Percentiles rank a stretch among this genome's conserved stretches.
Conservation (phyloP, 92 coral and sea anemone genomes). For the Montipora capitata region DNA sequence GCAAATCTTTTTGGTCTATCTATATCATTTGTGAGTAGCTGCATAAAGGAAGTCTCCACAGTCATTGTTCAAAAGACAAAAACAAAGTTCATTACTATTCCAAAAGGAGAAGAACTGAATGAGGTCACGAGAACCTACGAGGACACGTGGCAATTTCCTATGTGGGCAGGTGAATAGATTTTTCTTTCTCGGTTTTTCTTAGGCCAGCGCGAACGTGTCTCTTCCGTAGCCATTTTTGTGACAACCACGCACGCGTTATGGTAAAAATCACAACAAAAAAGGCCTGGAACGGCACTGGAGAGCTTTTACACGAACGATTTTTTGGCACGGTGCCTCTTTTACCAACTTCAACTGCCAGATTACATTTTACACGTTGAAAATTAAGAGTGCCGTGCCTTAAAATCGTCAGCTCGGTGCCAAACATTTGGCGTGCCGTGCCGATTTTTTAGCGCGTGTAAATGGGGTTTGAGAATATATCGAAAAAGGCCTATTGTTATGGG, state of each 20-base stretch:
- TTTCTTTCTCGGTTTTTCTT: not conserved
- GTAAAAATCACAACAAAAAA: no score
- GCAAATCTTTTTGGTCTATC: constrained; percentile 73
- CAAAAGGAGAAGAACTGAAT: constrained; percentile 23
- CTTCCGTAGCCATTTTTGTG: no score
- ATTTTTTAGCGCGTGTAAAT: no score
- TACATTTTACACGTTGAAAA: not conserved
- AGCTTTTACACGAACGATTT: not conserved
- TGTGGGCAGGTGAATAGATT: constrained; percentile 16
- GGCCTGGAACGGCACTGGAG: not conserved
- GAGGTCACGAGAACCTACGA: constrained; percentile 30
- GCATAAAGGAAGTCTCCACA: constrained; percentile 57
- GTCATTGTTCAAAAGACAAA: constrained; percentile 25
- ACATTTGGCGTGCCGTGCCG: no score
- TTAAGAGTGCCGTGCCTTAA: no score
- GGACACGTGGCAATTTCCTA: constrained; percentile 58
- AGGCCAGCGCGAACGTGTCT: not conserved
- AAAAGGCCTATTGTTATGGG: no score
- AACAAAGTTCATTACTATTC: constrained; percentile 11
- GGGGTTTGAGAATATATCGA: no score
- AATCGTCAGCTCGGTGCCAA: no score
- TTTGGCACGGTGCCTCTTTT: not conserved
- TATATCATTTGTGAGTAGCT: constrained; percentile 66
- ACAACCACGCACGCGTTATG: no score
- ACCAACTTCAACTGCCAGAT: not conserved